Evolutionary conservation across 35 echinoderm and acorn worm species (phyloP).

Genomic region (Patiria miniata): DNA sequence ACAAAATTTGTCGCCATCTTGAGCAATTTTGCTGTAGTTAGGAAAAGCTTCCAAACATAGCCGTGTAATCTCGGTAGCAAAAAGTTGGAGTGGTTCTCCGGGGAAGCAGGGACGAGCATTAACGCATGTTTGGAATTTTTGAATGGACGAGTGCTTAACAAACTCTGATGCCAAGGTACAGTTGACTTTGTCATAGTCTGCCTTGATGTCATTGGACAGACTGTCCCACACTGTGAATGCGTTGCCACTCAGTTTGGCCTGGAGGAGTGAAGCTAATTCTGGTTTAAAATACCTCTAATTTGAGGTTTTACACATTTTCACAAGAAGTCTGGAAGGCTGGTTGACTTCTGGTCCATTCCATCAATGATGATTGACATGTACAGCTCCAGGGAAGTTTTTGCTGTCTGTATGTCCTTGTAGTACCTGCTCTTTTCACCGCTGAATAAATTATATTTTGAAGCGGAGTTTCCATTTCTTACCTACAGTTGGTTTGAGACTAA

Average conservation of each 20-base stretch:
- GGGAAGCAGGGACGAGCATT: not conserved
- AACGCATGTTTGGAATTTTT: too few relatives aligned
- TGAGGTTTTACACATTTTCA: too few relatives aligned
- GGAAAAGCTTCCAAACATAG: too few relatives aligned
- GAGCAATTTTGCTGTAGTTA: too few relatives aligned
- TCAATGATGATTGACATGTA: conserved; percentile 65
- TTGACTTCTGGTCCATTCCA: conserved; percentile 58
- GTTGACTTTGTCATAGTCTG: not conserved
- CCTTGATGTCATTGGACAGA: not conserved
- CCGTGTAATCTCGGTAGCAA: not conserved
- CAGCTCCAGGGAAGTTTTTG: not conserved
- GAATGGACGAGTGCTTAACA: not conserved
- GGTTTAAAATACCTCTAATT: too few relatives aligned
- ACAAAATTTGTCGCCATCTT: too few relatives aligned
- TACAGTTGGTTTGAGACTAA: too few relatives aligned
- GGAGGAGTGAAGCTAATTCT: not conserved
- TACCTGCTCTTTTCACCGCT: conserved; percentile 49
- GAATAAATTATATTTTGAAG: conserved; percentile 5
- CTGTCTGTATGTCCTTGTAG: conserved; percentile 39
- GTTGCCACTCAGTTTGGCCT: not conserved
- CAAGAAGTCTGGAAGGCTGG: conserved; percentile 34
- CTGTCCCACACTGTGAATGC: not conserved
- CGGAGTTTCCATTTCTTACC: too few relatives aligned
- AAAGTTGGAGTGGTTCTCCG: not conserved
- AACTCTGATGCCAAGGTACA: not conserved